Evolutionary conservation across 2,113 vertebrate species (phyloP), one percentile per base, ranked within the genome.

Genomic region (Nibea albiflora): DNA sequence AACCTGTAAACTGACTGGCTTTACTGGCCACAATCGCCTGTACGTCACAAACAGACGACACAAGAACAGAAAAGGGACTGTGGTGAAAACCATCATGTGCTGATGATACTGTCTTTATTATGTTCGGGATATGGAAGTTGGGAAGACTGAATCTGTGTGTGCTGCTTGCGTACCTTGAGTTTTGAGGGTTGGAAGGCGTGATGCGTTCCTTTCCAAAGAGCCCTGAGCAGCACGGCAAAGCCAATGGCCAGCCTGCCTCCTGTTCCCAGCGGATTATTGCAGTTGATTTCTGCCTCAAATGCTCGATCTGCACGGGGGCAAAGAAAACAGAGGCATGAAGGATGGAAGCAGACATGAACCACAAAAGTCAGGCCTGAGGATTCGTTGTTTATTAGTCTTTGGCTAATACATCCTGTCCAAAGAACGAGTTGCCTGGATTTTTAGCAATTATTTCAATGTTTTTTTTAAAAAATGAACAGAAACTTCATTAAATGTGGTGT

Each of bases 121-220:
- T 1, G 2, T 49, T 73, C 14, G 9, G 14, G 31, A 46, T 64
- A 6, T 42, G 9, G 17, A 20, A 3, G 19, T 28, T 31, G 6
- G 5, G 6, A n/a, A 35, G 11, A 16, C 3, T 14, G 4, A 35
- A 11, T 19, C 5, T 35, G 4, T 9, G 11, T 3, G 3, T 58
- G 16, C 11, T 14, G 22, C 50, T 35, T n/a, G n/a, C 3, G 11
- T 92, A 99, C 98, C 96, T 99, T 99, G 85, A 99, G 93, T 80
- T 98, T 99, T 20, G 98, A 99, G 54, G 98, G 98, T 85, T 99
- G 98, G 89, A 99, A 99, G 81, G 98, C 97, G 16, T 99, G 98
- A 82, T 99, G 97, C 0, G 98, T 99, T 76, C 98, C 98, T 88
- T 99, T 99, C 98, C 98, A 99, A 11, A 99, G 95, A 0, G 97